Percentiles rank a stretch among this genome's conserved stretches.
These are phyloP conservation scores for Caenorhabditis sulstoni DNA, from an alignment of 2,888 invertebrate genomes.

Conservation along the genomic window DNA sequence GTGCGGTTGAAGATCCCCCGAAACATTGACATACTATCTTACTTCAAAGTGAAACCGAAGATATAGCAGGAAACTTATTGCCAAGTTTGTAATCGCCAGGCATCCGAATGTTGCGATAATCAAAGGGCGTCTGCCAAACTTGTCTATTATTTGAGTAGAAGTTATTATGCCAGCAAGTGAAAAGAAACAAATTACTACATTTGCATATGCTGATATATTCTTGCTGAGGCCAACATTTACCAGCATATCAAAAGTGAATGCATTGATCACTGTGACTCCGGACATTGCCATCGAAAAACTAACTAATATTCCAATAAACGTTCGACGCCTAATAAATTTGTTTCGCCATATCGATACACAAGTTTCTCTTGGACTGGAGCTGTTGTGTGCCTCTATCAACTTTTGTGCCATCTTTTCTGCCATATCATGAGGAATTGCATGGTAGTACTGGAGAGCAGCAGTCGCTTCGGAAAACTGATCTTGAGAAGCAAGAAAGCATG, in stretches of 20 bases:
- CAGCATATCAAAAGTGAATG: conserved; percentile 52
- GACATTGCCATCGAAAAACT: conserved; percentile 52
- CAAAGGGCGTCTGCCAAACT: conserved; percentile 44
- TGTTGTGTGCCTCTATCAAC: conserved; percentile 15
- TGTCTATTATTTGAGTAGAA: conserved; percentile 50
- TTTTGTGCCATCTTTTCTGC: conserved; percentile 10
- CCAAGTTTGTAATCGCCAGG: conserved; percentile 30
- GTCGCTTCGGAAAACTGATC: neutral
- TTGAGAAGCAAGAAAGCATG: conserved; percentile 32
- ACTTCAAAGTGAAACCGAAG: neutral
- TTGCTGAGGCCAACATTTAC: conserved; percentile 36
- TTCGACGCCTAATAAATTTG: conserved; percentile 33
- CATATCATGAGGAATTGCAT: conserved; percentile 15
- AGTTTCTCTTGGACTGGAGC: conserved; percentile 1
- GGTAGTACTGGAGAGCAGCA: conserved; percentile 29
- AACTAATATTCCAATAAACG: conserved; percentile 46
- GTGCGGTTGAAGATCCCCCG: no score
- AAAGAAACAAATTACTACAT: conserved; percentile 45
- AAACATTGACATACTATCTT: neutral
- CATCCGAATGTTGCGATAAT: conserved; percentile 32
- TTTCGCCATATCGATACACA: conserved; percentile 25
- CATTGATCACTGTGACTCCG: conserved; percentile 56
- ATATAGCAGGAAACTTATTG: conserved; percentile 33
- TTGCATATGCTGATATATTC: conserved; percentile 36
- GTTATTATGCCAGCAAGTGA: conserved; percentile 43